Evolutionary conservation across 2,888 invertebrate genomes (phyloP), one percentile per base, ranked within the genome.

Genomic region (Diloba caeruleocephala): DNA sequence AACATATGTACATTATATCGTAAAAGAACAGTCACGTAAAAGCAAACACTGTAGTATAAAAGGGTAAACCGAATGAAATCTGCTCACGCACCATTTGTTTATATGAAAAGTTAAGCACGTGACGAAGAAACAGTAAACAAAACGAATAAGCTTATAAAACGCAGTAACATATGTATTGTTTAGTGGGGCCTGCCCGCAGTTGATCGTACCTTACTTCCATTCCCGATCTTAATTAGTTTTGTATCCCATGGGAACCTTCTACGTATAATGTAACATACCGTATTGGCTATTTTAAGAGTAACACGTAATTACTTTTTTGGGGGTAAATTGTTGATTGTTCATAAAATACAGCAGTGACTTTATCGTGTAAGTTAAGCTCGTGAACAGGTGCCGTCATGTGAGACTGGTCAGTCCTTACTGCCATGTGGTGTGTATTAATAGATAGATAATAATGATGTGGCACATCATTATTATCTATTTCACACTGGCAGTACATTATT

Each of bases 21-120:
- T 19, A 21, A 28, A 62, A 62, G 26, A 46, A 56, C 36, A 44
- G 31, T 39, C 46, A 26, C 45, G 28, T 45, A 48, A 44, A 62
- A 51, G 34, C 39, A 51, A 51, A 42, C 17, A 13, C 7, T 28
- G 15, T 51, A 17, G 31, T 32, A 48, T 21, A 57, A 56, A 48
- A 28, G 41, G 50, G 49, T 48, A 52, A 62, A 53, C 43, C 33
- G 33, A 53, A 66, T 67, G 57, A 34, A 67, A 70, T 64, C 42
- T 58, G 49, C 52, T 29, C 50, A 59, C 58, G 51, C 55, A 58
- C 50, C 60, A 73, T 71, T 69, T 77, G 65, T 72, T 79, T 76
- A 74, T 68, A 69, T 61, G 66, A 67, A 68, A 74, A 68, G 54
- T 71, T 71, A 63, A 52, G 65, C 57, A 74, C 74, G 71, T 76